A percentile compares a stretch with the other conserved stretches of the same genome.
Evolutionary conservation across 2,888 invertebrate species (phyloP).

Genomic region (Lathronympha strigana): DNA sequence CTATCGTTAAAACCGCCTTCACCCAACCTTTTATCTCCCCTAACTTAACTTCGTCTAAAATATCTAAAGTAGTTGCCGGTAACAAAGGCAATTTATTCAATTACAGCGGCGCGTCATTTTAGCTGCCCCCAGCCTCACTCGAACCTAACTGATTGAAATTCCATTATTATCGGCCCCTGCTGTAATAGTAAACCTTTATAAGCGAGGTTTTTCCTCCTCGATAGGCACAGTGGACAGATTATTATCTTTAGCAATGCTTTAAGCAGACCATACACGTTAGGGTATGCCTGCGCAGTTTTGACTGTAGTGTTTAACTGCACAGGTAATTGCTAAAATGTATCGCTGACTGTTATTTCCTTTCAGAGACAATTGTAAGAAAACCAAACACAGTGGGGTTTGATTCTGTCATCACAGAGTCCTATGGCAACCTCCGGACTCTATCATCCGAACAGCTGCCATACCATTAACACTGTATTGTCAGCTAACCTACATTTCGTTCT

Average conservation of each 20-base stretch:
- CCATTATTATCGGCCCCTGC: conserved; percentile 77
- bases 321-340: too few species aligned
- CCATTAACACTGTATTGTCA: too few species aligned
- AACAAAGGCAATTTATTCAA: conserved; percentile 41
- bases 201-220: conserved; percentile 71
- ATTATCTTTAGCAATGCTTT: too few species aligned
- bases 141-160: conserved; percentile 77
- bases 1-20: not conserved
- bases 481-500: not conserved
- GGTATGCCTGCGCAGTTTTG: too few species aligned
- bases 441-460: too few species aligned
- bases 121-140: conserved; percentile 41
- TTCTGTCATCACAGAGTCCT: too few species aligned
- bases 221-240: conserved; percentile 53
- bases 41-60: conserved; percentile 22
- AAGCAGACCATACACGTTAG: too few species aligned
- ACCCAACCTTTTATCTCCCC: conserved; percentile 7
- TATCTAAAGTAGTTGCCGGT: conserved; percentile 25
- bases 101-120: conserved; percentile 44
- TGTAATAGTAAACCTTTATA: conserved; percentile 74
- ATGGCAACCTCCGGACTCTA: too few species aligned
- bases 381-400: too few species aligned
- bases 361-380: too few species aligned
- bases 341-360: too few species aligned
- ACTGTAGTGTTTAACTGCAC: too few species aligned